Evolutionary conservation across 2,888 invertebrate species (phyloP), one percentile per base, ranked within the genome.

Genomic region (Cephus pygmeus): DNA sequence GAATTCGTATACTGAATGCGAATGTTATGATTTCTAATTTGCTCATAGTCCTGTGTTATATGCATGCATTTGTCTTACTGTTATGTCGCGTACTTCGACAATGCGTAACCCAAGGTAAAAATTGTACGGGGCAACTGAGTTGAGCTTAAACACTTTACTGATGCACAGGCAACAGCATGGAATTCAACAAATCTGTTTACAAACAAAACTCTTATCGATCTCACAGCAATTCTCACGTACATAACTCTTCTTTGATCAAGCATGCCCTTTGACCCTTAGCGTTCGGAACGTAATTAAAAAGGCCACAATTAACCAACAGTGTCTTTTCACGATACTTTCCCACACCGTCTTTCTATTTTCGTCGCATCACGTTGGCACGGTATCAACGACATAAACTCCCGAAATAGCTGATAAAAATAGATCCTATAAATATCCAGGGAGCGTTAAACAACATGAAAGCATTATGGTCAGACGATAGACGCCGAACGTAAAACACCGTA

Each of bases 351-450:
- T 71, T 71, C 71, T 71, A 71, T 71, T 71, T 34, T 31, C 31
- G 34, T 33, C 12, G 34, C 30, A 71, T 34, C 31, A 34, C 71
- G 31, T 11, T 71, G 71, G 71, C 71, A 71, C 33, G 6, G 71
- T 71, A 71, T 71, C 71, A 71, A 71, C 71, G 71, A 71, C 71
- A 71, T 31, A 71, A 76, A 69, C 69, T 36, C 73, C 30, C 56
- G 40, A 73, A 73, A 78, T 76, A 40, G 23, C 30, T 11, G 71
- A 71, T 75, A 56, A 73, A 79, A 77, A 79, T 79, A 79, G 71
- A 69, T 31, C 73, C 73, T 76, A 74, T 69, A 76, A 79, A 77
- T 75, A 79, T 78, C 69, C 35, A 35, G 30, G 69, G 68, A 74
- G 31, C 12, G n/a, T 77, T 34, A 77, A 56, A 56, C 34, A 30